Evolutionary conservation across 2,113 vertebrate species (phyloP), one percentile per base, ranked within the genome.

Genomic region (Hoplias malabaricus): DNA sequence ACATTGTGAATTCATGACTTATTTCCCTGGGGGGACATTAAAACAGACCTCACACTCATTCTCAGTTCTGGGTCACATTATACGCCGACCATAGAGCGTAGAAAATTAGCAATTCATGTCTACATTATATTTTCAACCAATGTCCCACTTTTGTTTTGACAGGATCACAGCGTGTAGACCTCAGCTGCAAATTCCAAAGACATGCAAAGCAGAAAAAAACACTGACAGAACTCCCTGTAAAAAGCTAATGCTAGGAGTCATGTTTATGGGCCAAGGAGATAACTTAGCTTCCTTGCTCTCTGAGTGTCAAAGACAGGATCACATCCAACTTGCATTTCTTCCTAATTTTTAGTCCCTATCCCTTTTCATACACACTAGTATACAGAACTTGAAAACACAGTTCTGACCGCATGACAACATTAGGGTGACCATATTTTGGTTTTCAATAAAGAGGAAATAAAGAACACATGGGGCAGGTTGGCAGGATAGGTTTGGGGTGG

Each of bases 211-310:
- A 61, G 66, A 53, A 76, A 76, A 36, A 57, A 69, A 54, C 43
- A 54, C 27, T 70, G 73, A 71, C 76, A 75, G 38, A 73, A 67
- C 46, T 69, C 77, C 67, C 73, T 61, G 68, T 16, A 77, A 73
- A 12, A 34, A 29, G 67, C 43, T 81, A 86, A 88, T 86, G 34
- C 82, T 83, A 87, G 84, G 62, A 67, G 25, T 43, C 8, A n/a
- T 48, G 67, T 77, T 67, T 82, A 70, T 36, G 21, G 14, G 67
- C 8, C 38, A 11, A 16, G 21, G 63, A 25, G 59, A 57, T 40
- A 56, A 43, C 66, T 80, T 80, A 69, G 42, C 71, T 63, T 69
- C 38, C 16, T 67, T 50, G 72, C 13, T 63, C 72, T 69, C 54
- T 9, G 80, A 74, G 57, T 65, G 82, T 63, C 79, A 77, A 23